These are phyloP conservation scores for Andrena hattorfiana DNA, from an alignment of 2,888 invertebrate species.

Conservation along the genomic window DNA sequence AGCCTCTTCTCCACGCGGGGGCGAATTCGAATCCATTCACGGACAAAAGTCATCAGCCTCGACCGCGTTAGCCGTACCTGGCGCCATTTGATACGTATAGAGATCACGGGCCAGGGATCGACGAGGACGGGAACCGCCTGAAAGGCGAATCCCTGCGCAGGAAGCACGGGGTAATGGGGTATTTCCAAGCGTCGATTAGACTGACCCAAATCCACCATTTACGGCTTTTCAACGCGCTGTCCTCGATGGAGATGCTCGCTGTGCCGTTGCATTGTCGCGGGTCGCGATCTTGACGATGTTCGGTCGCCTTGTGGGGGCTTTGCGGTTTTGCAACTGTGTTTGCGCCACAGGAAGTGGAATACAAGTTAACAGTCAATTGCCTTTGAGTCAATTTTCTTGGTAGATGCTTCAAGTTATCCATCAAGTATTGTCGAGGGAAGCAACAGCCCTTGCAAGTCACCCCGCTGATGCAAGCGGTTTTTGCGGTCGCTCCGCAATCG, in stretches of 20 bases:
- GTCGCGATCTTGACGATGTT: background rate
- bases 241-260: background rate
- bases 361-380: no score
- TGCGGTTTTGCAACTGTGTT: no score
- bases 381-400: no score
- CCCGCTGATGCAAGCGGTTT: background rate
- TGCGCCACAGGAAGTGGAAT: no score
- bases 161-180: slow-evolving; percentile 26
- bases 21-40: slow-evolving; percentile 4
- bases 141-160: slow-evolving; percentile 14
- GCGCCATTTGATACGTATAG: background rate
- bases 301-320: background rate
- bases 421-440: background rate
- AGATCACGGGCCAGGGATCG: slow-evolving; percentile 29
- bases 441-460: background rate
- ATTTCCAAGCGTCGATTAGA: slow-evolving; percentile 20
- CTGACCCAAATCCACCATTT: slow-evolving; percentile 37
- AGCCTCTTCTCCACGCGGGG: background rate
- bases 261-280: background rate
- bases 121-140: background rate
- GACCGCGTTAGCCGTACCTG: background rate
- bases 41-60: background rate
- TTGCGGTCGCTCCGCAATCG: background rate
- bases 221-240: slow-evolving; percentile 7
- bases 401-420: no score